These are phyloP conservation scores for Rhagonycha lutea DNA, from an alignment of 2,888 invertebrate genomes.

Conservation along the genomic window DNA sequence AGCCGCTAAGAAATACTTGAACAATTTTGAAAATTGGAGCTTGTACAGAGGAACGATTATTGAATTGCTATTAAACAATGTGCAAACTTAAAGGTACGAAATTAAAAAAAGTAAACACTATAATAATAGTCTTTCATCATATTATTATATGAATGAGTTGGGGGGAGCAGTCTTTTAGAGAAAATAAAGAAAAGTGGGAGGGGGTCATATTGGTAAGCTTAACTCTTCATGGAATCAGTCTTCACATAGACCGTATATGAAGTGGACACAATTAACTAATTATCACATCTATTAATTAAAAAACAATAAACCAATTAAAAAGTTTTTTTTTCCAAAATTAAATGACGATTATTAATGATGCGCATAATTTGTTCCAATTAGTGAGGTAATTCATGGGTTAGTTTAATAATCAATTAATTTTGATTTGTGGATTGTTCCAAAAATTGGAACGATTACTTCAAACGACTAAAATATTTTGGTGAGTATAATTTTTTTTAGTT, in stretches of 20 bases:
- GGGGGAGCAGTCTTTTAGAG: constrained; percentile 34
- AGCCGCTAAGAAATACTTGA: no score
- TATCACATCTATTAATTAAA: constrained; percentile 30
- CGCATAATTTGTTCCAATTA: neutral
- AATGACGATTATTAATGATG: neutral
- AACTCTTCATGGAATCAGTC: constrained; percentile 41
- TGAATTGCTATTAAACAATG: neutral
- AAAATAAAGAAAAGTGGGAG: constrained; percentile 41
- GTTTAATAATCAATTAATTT: neutral
- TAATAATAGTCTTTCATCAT: constrained; percentile 23
- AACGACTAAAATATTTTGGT: neutral
- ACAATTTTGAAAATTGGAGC: neutral
- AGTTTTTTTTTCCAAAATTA: neutral
- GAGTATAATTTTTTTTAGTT: neutral
- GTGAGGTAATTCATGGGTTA: constrained; percentile 2
- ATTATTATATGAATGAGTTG: constrained; percentile 32
- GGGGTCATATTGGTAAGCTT: constrained; percentile 38
- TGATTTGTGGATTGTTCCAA: neutral
- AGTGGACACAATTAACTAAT: constrained; percentile 41
- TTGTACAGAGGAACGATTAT: neutral
- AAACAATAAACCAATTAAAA: neutral
- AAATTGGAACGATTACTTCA: neutral
- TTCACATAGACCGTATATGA: constrained; percentile 40
- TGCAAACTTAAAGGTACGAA: neutral
- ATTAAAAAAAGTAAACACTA: constrained; percentile 13